phyloP scores from a whole-genome alignment of 2,113 vertebrate genomes.

The Macrotis lagotis region DNA sequence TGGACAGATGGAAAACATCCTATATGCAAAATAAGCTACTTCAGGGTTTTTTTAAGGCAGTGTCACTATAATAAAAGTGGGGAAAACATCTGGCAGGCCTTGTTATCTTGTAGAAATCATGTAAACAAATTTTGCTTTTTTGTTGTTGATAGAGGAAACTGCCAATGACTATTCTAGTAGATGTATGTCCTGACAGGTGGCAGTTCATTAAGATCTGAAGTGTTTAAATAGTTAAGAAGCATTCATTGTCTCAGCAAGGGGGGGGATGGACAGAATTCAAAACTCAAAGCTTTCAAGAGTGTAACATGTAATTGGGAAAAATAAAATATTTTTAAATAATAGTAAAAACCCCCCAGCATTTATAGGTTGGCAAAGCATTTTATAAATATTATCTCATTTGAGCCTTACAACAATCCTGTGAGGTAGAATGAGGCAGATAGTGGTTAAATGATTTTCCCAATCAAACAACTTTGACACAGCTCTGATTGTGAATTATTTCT shows the following conservation, averaged over 20 bases:
- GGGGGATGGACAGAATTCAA: too few species aligned
- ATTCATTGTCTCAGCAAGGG: neutral
- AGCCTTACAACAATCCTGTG: neutral
- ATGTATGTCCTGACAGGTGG: neutral
- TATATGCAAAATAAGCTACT: conserved; percentile 9
- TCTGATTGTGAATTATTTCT: neutral
- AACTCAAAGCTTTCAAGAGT: too few species aligned
- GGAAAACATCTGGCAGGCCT: neutral
- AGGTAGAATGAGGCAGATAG: neutral
- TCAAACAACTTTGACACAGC: neutral
- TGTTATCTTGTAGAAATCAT: neutral
- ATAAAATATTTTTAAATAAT: too few species aligned
- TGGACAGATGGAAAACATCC: neutral
- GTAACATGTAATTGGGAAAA: too few species aligned
- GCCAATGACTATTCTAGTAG: neutral
- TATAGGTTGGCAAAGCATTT: neutral
- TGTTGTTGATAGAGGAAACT: neutral
- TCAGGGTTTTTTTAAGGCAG: neutral
- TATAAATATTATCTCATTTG: neutral
- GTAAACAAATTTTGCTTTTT: neutral
- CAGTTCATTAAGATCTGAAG: neutral
- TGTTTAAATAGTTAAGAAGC: neutral
- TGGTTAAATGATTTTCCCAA: neutral
- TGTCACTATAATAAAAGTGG: neutral
- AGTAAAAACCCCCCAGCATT: neutral